phyloP scores from a whole-genome alignment of 2,113 vertebrate species.

The Paramisgurnus dabryanus region DNA sequence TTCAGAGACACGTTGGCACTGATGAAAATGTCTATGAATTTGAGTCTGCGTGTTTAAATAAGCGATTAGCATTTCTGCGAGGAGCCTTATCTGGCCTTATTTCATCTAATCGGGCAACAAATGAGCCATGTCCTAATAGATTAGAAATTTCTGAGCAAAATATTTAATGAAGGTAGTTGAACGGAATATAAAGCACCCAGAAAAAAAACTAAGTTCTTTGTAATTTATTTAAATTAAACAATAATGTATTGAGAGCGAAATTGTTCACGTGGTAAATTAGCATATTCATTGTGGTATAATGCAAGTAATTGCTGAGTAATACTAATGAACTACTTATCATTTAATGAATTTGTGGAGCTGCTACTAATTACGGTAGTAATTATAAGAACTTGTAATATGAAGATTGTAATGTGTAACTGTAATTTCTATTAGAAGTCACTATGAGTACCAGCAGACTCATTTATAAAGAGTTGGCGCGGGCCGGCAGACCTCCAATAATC shows the following conservation, averaged over 20 bases:
- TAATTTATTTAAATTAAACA: neutral
- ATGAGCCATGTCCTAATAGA: conserved; percentile 38
- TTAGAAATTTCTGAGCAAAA: conserved; percentile 10
- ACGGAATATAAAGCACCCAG: conserved; percentile 9
- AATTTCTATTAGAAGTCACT: neutral
- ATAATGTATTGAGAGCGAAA: neutral
- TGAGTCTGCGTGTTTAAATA: conserved; percentile 37
- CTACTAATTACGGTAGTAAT: neutral
- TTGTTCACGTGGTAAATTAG: neutral
- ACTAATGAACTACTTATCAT: too few species aligned
- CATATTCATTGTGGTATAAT: neutral
- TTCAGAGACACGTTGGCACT: conserved; percentile 18
- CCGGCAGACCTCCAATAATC: neutral
- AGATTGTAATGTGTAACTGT: too few species aligned
- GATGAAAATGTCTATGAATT: conserved; percentile 38
- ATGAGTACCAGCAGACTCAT: neutral
- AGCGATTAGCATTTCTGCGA: conserved; percentile 46
- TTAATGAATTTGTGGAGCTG: too few species aligned
- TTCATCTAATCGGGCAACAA: conserved; percentile 45
- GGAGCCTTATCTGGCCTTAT: conserved; percentile 36
- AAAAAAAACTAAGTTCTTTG: neutral
- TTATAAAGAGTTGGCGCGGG: neutral
- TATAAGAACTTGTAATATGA: neutral
- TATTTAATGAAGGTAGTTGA: neutral
- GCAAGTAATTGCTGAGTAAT: too few species aligned